Conservation (phyloP, 2,113 vertebrate genomes). For the Gymnobelideus leadbeateri region DNA sequence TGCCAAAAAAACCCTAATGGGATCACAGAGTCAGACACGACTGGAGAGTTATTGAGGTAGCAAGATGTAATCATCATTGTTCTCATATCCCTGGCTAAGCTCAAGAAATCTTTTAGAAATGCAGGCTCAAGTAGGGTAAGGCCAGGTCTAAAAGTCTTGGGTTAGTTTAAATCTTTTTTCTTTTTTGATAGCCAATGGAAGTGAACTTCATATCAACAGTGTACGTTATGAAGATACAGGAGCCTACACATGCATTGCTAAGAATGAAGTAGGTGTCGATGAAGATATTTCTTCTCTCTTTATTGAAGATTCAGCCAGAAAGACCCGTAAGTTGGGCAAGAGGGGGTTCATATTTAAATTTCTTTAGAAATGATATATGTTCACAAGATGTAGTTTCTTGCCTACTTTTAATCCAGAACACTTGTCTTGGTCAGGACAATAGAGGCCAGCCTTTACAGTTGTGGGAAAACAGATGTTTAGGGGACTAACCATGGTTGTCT, state of each 20-base stretch:
- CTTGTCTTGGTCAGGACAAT: neutral
- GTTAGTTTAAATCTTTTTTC: neutral
- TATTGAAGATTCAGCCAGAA: constrained; percentile 95
- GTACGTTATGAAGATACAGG: constrained; percentile 98
- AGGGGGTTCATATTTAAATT: neutral
- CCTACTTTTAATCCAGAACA: neutral
- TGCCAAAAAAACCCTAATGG: neutral
- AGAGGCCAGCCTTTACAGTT: neutral
- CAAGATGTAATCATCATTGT: neutral
- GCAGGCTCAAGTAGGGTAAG: neutral
- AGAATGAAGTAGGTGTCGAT: constrained; percentile 96
- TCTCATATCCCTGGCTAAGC: neutral
- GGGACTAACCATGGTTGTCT: neutral
- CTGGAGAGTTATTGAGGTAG: neutral
- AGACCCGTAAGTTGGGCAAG: constrained; percentile 90
- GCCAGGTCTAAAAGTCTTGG: neutral
- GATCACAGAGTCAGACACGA: neutral
- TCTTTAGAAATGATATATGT: neutral
- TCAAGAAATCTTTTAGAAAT: neutral
- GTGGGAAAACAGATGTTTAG: neutral
- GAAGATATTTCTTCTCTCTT: constrained; percentile 98
- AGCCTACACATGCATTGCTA: constrained; percentile 98
- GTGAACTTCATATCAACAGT: constrained; percentile 93
- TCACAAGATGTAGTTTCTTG: neutral
- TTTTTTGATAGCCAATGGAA: constrained; percentile 90